A percentile compares a stretch with the other conserved stretches of the same genome.
These are phyloP conservation scores for Clarias pachynema DNA, from an alignment of 2,797 vertebrate species.

Conservation along the genomic window DNA sequence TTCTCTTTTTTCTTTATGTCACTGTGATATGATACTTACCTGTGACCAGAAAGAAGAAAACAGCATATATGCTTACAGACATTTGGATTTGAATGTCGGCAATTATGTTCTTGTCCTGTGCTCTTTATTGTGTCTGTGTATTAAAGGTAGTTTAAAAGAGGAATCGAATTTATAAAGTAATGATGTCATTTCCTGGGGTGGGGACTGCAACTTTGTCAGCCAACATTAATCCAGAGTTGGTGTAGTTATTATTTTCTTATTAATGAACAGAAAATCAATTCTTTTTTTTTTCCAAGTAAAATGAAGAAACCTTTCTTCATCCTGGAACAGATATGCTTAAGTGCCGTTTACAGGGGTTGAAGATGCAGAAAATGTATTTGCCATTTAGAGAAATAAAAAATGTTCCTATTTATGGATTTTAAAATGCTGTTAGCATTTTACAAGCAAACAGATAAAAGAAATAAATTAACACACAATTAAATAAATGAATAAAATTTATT, in stretches of 20 bases:
- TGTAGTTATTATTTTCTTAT: not conserved
- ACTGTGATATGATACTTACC: slow-evolving; percentile 9
- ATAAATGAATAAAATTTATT: no score
- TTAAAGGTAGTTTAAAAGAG: not conserved
- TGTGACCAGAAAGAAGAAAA: not conserved
- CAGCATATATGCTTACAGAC: not conserved
- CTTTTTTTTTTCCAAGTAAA: not conserved
- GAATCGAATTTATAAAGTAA: not conserved
- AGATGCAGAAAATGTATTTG: no score
- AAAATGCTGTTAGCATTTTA: no score
- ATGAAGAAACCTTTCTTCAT: no score
- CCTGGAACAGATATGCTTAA: not conserved
- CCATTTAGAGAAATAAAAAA: no score
- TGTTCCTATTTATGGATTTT: no score
- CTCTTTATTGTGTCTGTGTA: not conserved
- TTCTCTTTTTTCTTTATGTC: not conserved
- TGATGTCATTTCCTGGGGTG: slow-evolving; percentile 4
- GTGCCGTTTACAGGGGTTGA: no score
- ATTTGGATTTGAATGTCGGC: not conserved
- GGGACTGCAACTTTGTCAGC: not conserved
- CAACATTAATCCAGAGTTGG: not conserved
- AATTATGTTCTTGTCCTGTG: not conserved
- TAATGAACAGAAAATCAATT: not conserved
- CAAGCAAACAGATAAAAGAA: no score
- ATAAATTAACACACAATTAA: no score